phyloP scores from a whole-genome alignment of 2,797 vertebrate species.

The Diglossa cyanea region DNA sequence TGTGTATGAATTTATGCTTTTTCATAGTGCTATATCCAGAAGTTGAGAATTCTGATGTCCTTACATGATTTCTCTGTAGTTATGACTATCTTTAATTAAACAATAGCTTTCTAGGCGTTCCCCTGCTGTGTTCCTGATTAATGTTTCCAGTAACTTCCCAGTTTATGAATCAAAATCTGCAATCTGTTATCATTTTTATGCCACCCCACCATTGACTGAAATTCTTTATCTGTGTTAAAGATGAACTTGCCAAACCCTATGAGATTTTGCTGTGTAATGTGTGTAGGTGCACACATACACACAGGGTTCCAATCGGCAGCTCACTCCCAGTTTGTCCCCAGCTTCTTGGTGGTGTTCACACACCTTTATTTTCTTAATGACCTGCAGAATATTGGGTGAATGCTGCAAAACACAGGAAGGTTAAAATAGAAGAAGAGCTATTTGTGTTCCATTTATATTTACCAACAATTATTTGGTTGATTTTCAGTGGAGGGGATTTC shows the following conservation, averaged over 20 bases:
- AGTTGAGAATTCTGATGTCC: background rate
- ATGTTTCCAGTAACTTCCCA: slow-evolving; percentile 27
- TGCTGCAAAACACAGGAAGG: background rate
- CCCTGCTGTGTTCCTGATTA: slow-evolving; percentile 14
- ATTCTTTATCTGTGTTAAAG: background rate
- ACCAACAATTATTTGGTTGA: background rate
- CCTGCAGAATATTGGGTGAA: background rate
- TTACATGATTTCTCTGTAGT: background rate
- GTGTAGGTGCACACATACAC: background rate
- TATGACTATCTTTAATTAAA: slow-evolving; percentile 66
- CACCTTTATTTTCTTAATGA: background rate
- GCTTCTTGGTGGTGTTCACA: background rate
- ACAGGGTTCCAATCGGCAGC: background rate
- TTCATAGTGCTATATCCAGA: background rate
- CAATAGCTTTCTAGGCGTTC: slow-evolving; percentile 50
- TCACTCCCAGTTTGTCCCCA: background rate
- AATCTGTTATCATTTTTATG: background rate
- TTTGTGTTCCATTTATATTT: background rate
- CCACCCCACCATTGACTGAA: background rate
- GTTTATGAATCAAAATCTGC: background rate
- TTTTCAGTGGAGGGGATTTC: background rate
- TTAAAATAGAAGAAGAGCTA: background rate
- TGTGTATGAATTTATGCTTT: background rate
- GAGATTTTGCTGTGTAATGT: background rate
- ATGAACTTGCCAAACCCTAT: background rate